Evolutionary conservation across 2,888 invertebrate genomes (phyloP), one percentile per base, ranked within the genome.

Genomic region (Megalurothrips usitatus): DNA sequence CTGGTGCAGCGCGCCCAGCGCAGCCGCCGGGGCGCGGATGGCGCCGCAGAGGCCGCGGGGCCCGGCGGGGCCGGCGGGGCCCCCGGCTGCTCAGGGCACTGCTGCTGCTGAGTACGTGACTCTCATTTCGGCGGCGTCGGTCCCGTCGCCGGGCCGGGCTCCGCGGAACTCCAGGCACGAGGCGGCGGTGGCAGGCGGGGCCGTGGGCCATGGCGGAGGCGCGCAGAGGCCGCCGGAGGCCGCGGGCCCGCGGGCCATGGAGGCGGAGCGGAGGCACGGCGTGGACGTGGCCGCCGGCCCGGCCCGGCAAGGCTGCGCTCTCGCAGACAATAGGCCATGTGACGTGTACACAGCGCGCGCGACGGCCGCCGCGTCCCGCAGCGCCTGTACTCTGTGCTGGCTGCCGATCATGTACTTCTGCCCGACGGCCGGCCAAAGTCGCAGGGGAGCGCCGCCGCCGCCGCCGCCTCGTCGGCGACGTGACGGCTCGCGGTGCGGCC

Each of bases 401-500:
- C 34, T 43, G 34, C 34, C 34, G 34, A 43, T n/a, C n/a, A n/a
- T 43, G 34, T 43, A 2, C 34, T 43, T 43, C 34, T 6, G 34
- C 34, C 6, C 52, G 19, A 17, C 58, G 58, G 58, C 58, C 58
- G 58, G 6, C 58, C 11, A 58, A 58, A 58, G 58, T 58, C 58
- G 14, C n/a, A n/a, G n/a, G 58, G 58, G 58, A 58, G 58, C 58
- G 58, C 52, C 52, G 11, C 14, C 52, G 11, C 52, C n/a, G 52
- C 11, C 17, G 14, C 17, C 52, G 52, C 19, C 58, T 58, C 58
- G 14, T 14, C 58, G 58, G 58, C 58, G 58, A 58, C 58, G 58
- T 58, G 58, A 58, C 58, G 58, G 58, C 58, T 58, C 58, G 58
- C 58, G 58, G 58, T 58, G 58, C 19, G 17, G 86, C 87, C 86